phyloP scores from a whole-genome alignment of 2,888 invertebrate species.

The Brachyptera risi region DNA sequence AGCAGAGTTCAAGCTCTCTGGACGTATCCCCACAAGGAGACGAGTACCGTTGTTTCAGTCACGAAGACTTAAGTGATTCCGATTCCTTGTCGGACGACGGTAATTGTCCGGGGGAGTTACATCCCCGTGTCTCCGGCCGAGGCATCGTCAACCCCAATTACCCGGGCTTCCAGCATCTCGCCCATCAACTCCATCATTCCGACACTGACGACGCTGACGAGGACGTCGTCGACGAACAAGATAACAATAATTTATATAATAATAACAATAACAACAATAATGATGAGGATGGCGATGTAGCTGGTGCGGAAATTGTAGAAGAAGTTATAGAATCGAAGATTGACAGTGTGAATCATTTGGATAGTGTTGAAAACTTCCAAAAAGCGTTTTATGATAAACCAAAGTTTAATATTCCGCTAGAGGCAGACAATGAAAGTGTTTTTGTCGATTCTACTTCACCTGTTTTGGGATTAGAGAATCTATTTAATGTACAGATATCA shows the following conservation, averaged over 20 bases:
- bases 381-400: conserved; percentile 56
- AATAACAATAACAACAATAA: conserved; percentile 37
- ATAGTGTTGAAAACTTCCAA: conserved; percentile 50
- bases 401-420: conserved; percentile 51
- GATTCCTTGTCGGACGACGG: conserved; percentile 43
- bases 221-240: conserved; percentile 50
- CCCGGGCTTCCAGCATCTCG: conserved; percentile 78
- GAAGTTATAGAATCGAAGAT: conserved; percentile 40
- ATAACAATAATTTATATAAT: conserved; percentile 45
- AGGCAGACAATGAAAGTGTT: conserved; percentile 23
- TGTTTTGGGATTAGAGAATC: conserved; percentile 23
- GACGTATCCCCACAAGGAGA: conserved; percentile 51
- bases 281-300: conserved; percentile 37
- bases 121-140: conserved; percentile 40
- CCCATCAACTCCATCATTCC: conserved; percentile 56
- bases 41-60: conserved; percentile 53
- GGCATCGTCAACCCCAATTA: conserved; percentile 82
- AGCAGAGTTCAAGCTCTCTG: conserved; percentile 46
- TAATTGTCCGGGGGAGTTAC: conserved; percentile 36
- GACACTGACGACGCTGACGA: conserved; percentile 49
- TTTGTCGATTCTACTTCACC: conserved; percentile 1
- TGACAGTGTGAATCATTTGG: conserved; percentile 51
- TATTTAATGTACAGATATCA: conserved; percentile 26
- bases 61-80: conserved; percentile 53
- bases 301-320: no score